Evolutionary conservation across 1,140 invertebrate species (phyloP).

Genomic region (Rhopalosiphum maidis): DNA sequence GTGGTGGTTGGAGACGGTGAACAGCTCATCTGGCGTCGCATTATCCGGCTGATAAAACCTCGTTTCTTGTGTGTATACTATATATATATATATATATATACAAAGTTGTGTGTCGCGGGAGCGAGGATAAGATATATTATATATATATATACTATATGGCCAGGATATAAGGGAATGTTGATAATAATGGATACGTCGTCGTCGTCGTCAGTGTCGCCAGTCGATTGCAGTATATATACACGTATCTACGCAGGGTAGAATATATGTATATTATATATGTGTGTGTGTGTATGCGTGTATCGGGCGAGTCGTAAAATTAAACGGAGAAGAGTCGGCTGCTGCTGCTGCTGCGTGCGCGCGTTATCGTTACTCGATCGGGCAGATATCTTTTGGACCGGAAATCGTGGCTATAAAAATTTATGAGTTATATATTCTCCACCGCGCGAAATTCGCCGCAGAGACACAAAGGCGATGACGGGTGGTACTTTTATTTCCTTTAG

Average conservation of each 20-base stretch:
- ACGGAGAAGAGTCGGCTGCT: constrained; percentile 41
- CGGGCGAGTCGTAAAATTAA: constrained; percentile 50
- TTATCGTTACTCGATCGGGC: constrained; percentile 57
- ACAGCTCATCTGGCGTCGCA: background rate
- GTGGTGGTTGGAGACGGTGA: background rate
- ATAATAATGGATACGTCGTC: constrained; percentile 53
- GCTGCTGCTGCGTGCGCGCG: background rate
- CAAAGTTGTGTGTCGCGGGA: too few relatives aligned
- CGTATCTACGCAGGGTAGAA: background rate
- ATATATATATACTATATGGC: background rate
- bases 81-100: background rate
- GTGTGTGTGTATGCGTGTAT: background rate
- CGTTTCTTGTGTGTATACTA: background rate
- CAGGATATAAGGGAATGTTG: background rate
- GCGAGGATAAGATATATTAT: background rate
- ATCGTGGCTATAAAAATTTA: constrained; percentile 57
- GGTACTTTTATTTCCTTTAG: constrained; percentile 49
- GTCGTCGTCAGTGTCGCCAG: constrained; percentile 50
- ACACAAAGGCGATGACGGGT: background rate
- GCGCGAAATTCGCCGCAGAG: background rate
- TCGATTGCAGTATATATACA: background rate
- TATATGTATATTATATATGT: background rate
- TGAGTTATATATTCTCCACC: constrained; percentile 43
- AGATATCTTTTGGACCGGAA: constrained; percentile 56
- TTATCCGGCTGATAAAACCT: constrained; percentile 42